Base-by-base conservation (phyloP, 2,888 invertebrate species). In the Caenorhabditis japonica region DNA sequence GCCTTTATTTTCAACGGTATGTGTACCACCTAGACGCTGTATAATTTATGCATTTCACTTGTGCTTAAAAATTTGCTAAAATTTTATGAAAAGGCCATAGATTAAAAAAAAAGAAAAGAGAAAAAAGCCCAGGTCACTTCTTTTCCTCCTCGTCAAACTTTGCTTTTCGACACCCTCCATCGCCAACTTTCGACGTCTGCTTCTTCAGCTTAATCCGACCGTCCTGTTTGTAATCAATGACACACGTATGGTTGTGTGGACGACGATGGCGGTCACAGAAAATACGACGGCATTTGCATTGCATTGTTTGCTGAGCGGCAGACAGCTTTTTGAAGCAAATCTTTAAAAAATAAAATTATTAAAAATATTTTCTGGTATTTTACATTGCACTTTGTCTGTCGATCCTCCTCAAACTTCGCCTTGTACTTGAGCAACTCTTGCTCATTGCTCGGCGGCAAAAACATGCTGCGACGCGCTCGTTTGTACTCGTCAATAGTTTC, bases 141-240 rank as follows among this genome's bases (percentile, higher is more conserved):
- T 41, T 38, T 15, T 43, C 51, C n/a, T 34, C 39, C 34, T 39
- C 30, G 5, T 61, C 51, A 38, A 70, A 55, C 38, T 62, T 62
- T 1, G 62, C 71, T 15, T 72, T 72, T 5, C 60, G 49, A 17
- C 33, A 43, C 15, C 72, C 72, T 17, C 72, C 72, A 27, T 66
- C 72, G 8, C 60, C 66, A 10, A 59, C 49, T 51, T 66, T 72
- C 60, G 72, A 66, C 53, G 49, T 39, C 34, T 59, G 30, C 71
- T 79, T 78, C 53, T 73, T 58, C 61, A 81, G 68, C 49, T 80
- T 76, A 38, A 52, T 75, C 25, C 80, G 71, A 21, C 77, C 81
- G 25, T 73, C 73, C 59, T 79, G 77, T 49, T 81, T 81, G 62
- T 81, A 81, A 52, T 83, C 83, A 36, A 83, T 76, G 34, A 51